Conservation (phyloP, 2,888 invertebrate genomes). For the Diplazon laetatorius region DNA sequence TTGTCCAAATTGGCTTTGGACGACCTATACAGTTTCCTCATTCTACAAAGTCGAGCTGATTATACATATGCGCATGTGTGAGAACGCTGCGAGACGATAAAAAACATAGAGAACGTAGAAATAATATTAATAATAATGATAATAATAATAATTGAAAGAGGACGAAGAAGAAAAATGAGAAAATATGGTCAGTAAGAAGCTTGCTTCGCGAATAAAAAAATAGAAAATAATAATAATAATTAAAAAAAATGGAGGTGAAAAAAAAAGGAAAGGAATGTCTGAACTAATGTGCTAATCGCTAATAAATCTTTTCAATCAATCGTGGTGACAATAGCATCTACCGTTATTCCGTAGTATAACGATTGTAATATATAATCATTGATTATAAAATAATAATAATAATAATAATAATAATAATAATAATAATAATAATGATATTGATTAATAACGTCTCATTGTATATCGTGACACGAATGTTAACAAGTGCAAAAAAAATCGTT, state of each 20-base stretch:
- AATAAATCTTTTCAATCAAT: slow-evolving; percentile 76
- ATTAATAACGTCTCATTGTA: too few species aligned
- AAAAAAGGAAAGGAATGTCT: slow-evolving; percentile 49
- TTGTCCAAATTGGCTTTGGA: slow-evolving; percentile 41
- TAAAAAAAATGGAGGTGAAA: too few species aligned
- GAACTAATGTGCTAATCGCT: slow-evolving; percentile 61
- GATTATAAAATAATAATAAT: slow-evolving; percentile 28
- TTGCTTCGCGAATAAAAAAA: too few species aligned
- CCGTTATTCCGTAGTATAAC: slow-evolving; percentile 75
- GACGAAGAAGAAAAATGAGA: slow-evolving; percentile 31
- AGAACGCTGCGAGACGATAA: slow-evolving; percentile 62
- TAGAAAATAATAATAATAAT: too few species aligned
- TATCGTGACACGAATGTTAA: slow-evolving; percentile 68
- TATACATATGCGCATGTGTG: slow-evolving; percentile 27
- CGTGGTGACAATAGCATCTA: slow-evolving; percentile 80
- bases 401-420: slow-evolving; percentile 51
- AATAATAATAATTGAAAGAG: slow-evolving; percentile 16
- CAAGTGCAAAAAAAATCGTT: slow-evolving; percentile 67
- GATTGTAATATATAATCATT: slow-evolving; percentile 61
- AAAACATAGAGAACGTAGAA: slow-evolving; percentile 64
- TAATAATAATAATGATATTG: slow-evolving; percentile 46
- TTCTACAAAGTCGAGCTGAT: slow-evolving; percentile 29
- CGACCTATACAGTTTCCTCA: slow-evolving; percentile 50
- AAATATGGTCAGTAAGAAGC: slow-evolving; percentile 54
- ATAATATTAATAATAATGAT: neutral